phyloP scores from a whole-genome alignment of 1,140 invertebrate genomes.

The Paramacrobiotus metropolitanus region DNA sequence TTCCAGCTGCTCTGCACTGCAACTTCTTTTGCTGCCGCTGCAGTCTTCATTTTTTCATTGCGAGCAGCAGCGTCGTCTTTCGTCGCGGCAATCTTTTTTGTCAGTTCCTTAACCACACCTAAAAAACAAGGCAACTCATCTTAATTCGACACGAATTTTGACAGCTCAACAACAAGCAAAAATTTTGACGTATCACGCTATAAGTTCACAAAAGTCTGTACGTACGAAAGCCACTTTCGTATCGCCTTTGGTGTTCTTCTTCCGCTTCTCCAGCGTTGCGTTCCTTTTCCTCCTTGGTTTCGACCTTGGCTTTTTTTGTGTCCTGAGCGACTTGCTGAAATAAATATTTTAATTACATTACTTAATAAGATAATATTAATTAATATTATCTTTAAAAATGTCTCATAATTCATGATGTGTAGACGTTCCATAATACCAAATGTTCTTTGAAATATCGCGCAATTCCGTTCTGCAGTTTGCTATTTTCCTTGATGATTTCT shows the following conservation, averaged over 20 bases:
- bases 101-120: background rate
- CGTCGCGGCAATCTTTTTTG: background rate
- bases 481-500: background rate
- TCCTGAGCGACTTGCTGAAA: background rate
- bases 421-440: too few species aligned
- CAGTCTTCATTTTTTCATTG: background rate
- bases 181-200: too few species aligned
- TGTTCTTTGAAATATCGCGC: background rate
- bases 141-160: too few species aligned
- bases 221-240: background rate
- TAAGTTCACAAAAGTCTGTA: too few species aligned
- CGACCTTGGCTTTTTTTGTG: background rate
- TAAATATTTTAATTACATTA: too few species aligned
- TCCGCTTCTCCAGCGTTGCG: background rate
- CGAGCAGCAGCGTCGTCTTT: background rate
- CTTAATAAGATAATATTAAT: too few species aligned
- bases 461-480: background rate
- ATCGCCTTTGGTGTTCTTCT: background rate
- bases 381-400: too few species aligned
- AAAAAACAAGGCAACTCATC: too few species aligned
- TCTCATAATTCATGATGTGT: too few species aligned
- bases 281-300: background rate
- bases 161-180: too few species aligned
- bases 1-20: background rate
- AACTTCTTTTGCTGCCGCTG: background rate